Evolutionary conservation across 2,888 invertebrate genomes (phyloP).

Genomic region (Zygothrica quintamaculata): DNA sequence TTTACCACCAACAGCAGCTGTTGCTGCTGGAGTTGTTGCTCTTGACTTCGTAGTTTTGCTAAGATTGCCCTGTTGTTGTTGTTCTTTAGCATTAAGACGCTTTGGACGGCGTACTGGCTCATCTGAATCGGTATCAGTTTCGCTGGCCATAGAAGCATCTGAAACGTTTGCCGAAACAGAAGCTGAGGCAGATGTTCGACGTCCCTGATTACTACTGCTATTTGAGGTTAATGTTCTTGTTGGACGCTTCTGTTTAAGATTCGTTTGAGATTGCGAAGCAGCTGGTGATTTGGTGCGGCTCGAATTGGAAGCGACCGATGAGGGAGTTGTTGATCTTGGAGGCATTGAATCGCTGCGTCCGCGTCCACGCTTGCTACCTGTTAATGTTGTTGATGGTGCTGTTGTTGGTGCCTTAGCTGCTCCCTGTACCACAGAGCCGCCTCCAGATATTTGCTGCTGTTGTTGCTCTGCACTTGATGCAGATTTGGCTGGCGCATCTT

Average conservation of each 20-base stretch:
- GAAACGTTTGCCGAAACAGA: conserved; percentile 86
- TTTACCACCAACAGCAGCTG: conserved; percentile 20
- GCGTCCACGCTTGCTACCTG: conserved; percentile 85
- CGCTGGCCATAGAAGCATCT: conserved; percentile 86
- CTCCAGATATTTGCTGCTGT: conserved; percentile 20
- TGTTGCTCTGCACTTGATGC: conserved; percentile 11
- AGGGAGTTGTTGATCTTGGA: conserved; percentile 88
- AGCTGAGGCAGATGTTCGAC: conserved; percentile 83
- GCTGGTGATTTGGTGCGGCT: conserved; percentile 88
- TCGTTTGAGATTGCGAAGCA: conserved; percentile 84
- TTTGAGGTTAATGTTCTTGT: conserved; percentile 81
- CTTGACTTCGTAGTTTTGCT: conserved; percentile 52
- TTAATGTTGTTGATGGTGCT: conserved; percentile 13
- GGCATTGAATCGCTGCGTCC: conserved; percentile 85
- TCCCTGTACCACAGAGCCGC: conserved; percentile 8
- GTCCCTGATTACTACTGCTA: conserved; percentile 69
- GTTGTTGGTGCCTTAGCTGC: conserved; percentile 37
- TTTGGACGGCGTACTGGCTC: conserved; percentile 84
- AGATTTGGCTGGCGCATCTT: conserved; percentile 31
- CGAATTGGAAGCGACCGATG: conserved; percentile 87
- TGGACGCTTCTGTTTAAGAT: conserved; percentile 83
- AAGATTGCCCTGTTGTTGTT: conserved; percentile 34
- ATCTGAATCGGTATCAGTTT: conserved; percentile 86
- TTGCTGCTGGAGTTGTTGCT: conserved; percentile 33
- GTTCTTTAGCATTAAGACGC: conserved; percentile 68